A percentile compares a stretch with the other conserved stretches of the same genome.
phyloP scores from a whole-genome alignment of 1,140 invertebrate species.

The Scaptomyza pallida region DNA sequence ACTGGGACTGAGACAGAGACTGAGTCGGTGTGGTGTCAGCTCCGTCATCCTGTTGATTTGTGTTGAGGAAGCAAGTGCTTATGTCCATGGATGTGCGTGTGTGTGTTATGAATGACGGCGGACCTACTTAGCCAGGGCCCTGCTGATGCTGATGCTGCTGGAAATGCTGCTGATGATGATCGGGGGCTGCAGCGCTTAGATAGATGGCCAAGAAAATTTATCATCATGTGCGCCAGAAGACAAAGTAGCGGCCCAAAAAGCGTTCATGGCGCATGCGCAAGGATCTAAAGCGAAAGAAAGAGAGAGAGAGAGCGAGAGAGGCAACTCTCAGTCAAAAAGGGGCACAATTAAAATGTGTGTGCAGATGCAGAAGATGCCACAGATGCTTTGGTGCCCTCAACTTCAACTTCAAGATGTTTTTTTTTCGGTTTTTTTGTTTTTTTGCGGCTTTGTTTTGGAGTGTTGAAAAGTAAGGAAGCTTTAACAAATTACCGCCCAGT shows the following conservation, averaged over 20 bases:
- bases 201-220: slow-evolving; percentile 71
- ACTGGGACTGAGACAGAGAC: background rate
- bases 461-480: slow-evolving; percentile 84
- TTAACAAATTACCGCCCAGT: slow-evolving; percentile 84
- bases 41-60: slow-evolving; percentile 76
- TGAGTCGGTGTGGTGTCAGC: slow-evolving; percentile 57
- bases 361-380: slow-evolving; percentile 14
- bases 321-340: slow-evolving; percentile 41
- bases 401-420: no score
- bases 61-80: slow-evolving; percentile 81
- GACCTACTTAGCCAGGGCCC: slow-evolving; percentile 58
- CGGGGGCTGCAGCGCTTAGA: slow-evolving; percentile 43
- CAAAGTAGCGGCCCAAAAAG: slow-evolving; percentile 59
- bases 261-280: slow-evolving; percentile 56
- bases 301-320: slow-evolving; percentile 18
- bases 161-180: slow-evolving; percentile 36
- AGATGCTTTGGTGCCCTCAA: slow-evolving; percentile 16
- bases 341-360: slow-evolving; percentile 65
- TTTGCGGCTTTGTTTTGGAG: slow-evolving; percentile 46
- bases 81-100: slow-evolving; percentile 33
- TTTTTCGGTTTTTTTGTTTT: background rate
- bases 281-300: slow-evolving; percentile 52
- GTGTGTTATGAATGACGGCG: slow-evolving; percentile 56
- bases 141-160: slow-evolving; percentile 48
- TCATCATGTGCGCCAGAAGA: slow-evolving; percentile 62